These are phyloP conservation scores for Augochlora pura DNA, from an alignment of 1,140 invertebrate species.

Conservation along the genomic window DNA sequence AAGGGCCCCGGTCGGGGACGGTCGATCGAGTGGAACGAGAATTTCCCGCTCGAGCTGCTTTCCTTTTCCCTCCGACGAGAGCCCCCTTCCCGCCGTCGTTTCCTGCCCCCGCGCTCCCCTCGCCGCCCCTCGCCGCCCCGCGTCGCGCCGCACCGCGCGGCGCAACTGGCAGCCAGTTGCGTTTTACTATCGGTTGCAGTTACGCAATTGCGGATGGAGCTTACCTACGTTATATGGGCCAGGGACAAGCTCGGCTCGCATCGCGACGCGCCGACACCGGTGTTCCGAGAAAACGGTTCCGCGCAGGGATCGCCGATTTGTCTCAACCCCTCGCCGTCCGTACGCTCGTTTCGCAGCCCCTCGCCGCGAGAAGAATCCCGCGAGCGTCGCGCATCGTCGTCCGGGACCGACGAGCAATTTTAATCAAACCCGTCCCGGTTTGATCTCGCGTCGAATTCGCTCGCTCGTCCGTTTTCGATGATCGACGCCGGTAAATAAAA, in stretches of 20 bases:
- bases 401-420: too few species aligned
- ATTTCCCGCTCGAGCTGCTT: constrained; percentile 19
- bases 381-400: too few species aligned
- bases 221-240: constrained; percentile 68
- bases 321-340: background rate
- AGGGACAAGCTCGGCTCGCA: constrained; percentile 66
- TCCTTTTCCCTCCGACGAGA: constrained; percentile 16
- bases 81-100: background rate
- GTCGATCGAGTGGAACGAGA: constrained; percentile 42
- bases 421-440: too few species aligned
- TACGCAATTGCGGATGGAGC: constrained; percentile 70
- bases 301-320: background rate
- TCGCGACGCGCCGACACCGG: background rate
- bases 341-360: too few species aligned
- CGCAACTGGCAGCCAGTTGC: constrained; percentile 34
- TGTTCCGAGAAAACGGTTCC: background rate
- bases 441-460: too few species aligned
- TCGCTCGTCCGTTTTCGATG: too few species aligned
- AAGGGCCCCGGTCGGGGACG: constrained; percentile 24
- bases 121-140: too few species aligned
- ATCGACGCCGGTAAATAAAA: too few species aligned
- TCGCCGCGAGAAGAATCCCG: too few species aligned
- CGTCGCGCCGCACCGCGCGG: too few species aligned
- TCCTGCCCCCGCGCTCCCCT: background rate
- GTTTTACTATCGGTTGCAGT: constrained; percentile 63